Percentiles rank a stretch among this genome's conserved stretches.
Conservation (phyloP, 1,140 invertebrate species). For the Pogonomyrmex californicus region DNA sequence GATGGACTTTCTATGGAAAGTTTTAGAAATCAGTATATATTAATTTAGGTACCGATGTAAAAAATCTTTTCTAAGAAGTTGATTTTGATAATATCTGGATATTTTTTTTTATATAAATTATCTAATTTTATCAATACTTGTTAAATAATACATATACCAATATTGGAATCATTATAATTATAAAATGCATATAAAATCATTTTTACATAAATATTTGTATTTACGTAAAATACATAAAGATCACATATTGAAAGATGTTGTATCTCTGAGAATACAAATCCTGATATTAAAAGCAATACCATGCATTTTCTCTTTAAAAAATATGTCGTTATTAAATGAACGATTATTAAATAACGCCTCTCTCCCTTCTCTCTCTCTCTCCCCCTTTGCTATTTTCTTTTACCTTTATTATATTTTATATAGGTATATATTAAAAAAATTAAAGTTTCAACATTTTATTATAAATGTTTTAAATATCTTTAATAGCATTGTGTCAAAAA, state of each 20-base stretch:
- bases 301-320: neutral
- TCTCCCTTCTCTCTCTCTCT: no score
- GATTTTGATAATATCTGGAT: neutral
- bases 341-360: neutral
- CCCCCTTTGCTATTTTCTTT: neutral
- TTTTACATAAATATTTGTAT: no score
- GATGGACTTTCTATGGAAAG: no score
- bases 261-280: neutral
- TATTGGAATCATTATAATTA: neutral
- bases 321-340: neutral
- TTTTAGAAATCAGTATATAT: neutral
- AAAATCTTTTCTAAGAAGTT: neutral
- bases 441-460: neutral
- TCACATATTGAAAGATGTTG: no score
- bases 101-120: neutral
- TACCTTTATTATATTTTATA: neutral
- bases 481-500: neutral
- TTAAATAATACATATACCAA: neutral
- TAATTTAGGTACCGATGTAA: neutral
- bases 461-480: conserved; percentile 2
- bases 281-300: neutral
- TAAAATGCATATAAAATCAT: no score
- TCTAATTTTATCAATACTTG: neutral
- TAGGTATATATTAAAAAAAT: neutral
- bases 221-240: no score